Percentiles rank a stretch among this genome's conserved stretches.
phyloP scores from a whole-genome alignment of 2,113 vertebrate genomes.

The Erinaceus europaeus region DNA sequence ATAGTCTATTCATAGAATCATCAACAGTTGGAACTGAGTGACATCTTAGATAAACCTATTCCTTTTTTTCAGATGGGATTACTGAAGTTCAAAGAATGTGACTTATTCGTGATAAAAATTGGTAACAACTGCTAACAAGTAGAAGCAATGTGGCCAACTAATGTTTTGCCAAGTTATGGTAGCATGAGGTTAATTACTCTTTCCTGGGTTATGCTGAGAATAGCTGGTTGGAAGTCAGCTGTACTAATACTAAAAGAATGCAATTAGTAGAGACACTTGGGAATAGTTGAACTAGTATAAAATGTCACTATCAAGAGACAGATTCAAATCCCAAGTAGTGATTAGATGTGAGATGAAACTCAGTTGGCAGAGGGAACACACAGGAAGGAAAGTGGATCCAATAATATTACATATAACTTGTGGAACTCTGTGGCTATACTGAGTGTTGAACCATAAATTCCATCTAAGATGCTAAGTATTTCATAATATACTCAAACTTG shows the following conservation, averaged over 20 bases:
- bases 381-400: background rate
- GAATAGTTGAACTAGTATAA: background rate
- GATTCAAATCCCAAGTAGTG: background rate
- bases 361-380: background rate
- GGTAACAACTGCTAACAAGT: background rate
- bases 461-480: background rate
- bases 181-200: background rate
- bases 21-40: background rate
- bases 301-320: background rate
- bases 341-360: background rate
- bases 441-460: background rate
- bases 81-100: background rate
- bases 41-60: background rate
- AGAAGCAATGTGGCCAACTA: background rate
- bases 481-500: background rate
- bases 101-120: no score
- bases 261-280: background rate
- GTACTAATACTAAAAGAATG: background rate
- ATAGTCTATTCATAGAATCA: background rate
- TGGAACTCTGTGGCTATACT: background rate
- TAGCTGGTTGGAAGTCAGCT: background rate
- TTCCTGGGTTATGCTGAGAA: background rate
- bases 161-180: background rate
- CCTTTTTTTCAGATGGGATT: background rate
- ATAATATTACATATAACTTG: fast-evolving